A percentile compares a stretch with the other conserved stretches of the same genome.
Evolutionary conservation across 2,797 vertebrate genomes (phyloP).

Genomic region (Chloroceryle amazona): DNA sequence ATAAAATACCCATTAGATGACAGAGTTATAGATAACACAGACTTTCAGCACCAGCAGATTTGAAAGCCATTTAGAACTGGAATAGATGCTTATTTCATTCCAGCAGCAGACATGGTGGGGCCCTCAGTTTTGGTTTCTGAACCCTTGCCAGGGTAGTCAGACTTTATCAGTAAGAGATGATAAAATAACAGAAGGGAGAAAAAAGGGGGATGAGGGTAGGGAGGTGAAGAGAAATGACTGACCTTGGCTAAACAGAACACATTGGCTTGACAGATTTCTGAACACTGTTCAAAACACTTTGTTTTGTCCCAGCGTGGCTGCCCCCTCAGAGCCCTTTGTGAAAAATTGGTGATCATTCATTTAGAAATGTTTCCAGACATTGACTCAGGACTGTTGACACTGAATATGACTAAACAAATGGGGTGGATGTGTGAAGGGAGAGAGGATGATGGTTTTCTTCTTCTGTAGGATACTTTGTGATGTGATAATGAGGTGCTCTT

Average conservation of each 20-base stretch:
- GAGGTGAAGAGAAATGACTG: not conserved
- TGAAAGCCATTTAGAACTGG: not conserved
- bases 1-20: conserved; percentile 1
- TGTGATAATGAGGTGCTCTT: conserved; percentile 48
- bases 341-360: not conserved
- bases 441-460: not conserved
- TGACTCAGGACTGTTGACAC: not conserved
- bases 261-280: not conserved
- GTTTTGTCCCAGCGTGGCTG: not conserved
- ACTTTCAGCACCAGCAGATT: not conserved
- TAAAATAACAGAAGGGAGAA: not conserved
- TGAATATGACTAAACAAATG: conserved; percentile 41
- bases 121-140: not conserved
- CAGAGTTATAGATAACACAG: not conserved
- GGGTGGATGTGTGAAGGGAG: not conserved
- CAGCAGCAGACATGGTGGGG: not conserved
- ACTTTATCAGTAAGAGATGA: not conserved
- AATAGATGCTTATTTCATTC: not conserved
- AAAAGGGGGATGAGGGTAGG: too few relatives aligned
- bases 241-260: not conserved
- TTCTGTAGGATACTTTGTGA: not conserved
- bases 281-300: not conserved
- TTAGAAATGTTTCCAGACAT: conserved; percentile 57
- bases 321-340: not conserved
- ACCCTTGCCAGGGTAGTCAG: not conserved